Evolutionary conservation across 2,797 vertebrate genomes (phyloP).

Genomic region (Chromobotia macracanthus): DNA sequence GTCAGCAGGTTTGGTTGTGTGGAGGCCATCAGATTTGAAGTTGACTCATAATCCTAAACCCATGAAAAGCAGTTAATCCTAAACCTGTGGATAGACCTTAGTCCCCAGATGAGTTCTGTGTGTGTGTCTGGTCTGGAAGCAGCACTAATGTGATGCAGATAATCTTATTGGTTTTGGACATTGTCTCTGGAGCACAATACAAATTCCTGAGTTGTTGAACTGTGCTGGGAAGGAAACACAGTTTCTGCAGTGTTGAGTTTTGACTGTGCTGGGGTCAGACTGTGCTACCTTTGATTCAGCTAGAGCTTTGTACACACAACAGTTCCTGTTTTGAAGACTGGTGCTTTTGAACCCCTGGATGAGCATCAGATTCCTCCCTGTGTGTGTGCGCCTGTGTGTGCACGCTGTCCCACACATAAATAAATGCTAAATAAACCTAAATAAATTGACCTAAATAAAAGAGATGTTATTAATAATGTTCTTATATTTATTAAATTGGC

Average conservation of each 20-base stretch:
- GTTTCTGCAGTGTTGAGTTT: slow-evolving; percentile 24
- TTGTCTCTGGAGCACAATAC: slow-evolving; percentile 36
- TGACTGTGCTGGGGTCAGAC: neutral
- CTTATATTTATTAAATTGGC: too few species aligned
- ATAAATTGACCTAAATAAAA: too few species aligned
- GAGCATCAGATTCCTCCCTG: neutral
- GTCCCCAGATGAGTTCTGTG: slow-evolving; percentile 9
- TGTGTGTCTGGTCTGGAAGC: slow-evolving; percentile 17
- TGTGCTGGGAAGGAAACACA: slow-evolving; percentile 9
- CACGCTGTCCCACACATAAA: too few species aligned
- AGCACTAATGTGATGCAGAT: slow-evolving; percentile 33
- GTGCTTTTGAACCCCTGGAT: slow-evolving; percentile 6
- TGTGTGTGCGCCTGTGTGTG: too few species aligned
- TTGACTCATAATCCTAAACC: slow-evolving; percentile 34
- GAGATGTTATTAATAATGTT: too few species aligned
- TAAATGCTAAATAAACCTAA: too few species aligned
- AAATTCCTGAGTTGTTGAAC: slow-evolving; percentile 44
- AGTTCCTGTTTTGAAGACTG: slow-evolving; percentile 22
- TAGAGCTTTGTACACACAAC: neutral
- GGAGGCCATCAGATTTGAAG: neutral
- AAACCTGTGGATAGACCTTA: slow-evolving; percentile 12
- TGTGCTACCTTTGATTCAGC: neutral
- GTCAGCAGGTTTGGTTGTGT: neutral
- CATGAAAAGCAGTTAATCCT: slow-evolving; percentile 30
- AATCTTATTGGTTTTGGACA: slow-evolving; percentile 42